phyloP scores from a whole-genome alignment of 1,140 invertebrate genomes.

The Polypedilum vanderplanki region DNA sequence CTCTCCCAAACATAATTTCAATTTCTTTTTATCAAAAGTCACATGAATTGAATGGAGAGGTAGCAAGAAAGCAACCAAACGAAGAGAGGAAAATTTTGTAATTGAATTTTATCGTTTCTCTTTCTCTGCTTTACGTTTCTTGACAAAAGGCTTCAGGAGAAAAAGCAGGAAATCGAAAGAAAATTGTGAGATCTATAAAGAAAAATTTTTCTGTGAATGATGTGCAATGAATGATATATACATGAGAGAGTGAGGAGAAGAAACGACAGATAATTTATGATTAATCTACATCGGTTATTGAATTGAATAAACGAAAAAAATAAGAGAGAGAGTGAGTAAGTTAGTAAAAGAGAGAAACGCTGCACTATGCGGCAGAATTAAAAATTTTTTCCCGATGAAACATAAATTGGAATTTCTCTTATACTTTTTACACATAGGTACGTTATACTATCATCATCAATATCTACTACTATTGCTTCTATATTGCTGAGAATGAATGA shows the following conservation, averaged over 20 bases:
- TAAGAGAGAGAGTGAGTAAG: neutral
- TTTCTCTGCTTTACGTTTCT: neutral
- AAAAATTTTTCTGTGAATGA: neutral
- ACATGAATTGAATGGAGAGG: neutral
- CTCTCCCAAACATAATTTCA: too few species aligned
- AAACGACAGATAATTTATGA: slow-evolving; percentile 7
- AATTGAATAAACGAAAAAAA: neutral
- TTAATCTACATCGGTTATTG: slow-evolving; percentile 18
- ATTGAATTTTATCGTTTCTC: neutral
- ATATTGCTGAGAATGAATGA: neutral
- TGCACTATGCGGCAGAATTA: neutral
- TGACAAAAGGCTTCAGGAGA: neutral
- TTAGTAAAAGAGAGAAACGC: neutral
- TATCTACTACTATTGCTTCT: neutral
- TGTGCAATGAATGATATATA: neutral
- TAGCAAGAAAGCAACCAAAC: neutral
- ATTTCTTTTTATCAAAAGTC: neutral
- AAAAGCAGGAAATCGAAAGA: neutral
- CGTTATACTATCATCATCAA: neutral
- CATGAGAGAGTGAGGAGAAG: neutral
- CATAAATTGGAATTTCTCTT: neutral
- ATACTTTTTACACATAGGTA: neutral
- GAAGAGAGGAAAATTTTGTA: neutral
- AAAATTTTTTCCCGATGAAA: neutral
- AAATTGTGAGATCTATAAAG: neutral